Base-by-base conservation (phyloP, 2,888 invertebrate species). In the Rhamnusium bicolor region DNA sequence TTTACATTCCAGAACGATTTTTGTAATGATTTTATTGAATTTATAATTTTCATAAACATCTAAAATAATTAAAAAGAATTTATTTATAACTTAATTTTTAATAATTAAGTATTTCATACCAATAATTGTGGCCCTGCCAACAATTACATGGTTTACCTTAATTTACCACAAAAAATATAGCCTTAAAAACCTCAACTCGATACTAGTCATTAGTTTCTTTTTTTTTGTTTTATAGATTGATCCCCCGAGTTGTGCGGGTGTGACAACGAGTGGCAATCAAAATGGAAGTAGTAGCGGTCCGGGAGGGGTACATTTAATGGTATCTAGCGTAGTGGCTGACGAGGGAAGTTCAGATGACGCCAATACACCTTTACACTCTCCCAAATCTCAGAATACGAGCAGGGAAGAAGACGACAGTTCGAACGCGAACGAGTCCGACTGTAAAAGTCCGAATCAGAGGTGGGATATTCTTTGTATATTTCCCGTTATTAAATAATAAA, bases 361-460 rank as follows among this genome's bases (percentile, higher is more conserved):
- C 66, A 86, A 85, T 73, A 88, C 88, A 58, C 87, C 88, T 4
- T 79, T 87, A 54, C 87, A 87, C 56, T 87, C 87, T 14, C 88
- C 92, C 71, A 92, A 92, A 19, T 93, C 93, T 66, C 91, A 92
- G 76, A 87, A 88, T 79, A 88, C 87, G 68, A 87, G 86, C 70
- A 80, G 87, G 18, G 94, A 94, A 75, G 92, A 94, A 79, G 94
- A 94, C 79, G 92, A 92, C 85, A 92, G 92, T 79, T 92, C 92
- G 84, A 92, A 92, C 85, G 92, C 92, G 80, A 92, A 91, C 81
- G 93, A 93, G 85, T 91, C 91, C 62, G 93, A 93, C 80, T 91
- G 91, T 89, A 93, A 93, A 84, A 93, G 93, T 85, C 92, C 93
- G 56, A 92, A 91, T 82, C 92, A 93, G 86, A 92, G 93, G 93